phyloP scores from a whole-genome alignment of 2,113 vertebrate species.

The Periophthalmus modestus region DNA sequence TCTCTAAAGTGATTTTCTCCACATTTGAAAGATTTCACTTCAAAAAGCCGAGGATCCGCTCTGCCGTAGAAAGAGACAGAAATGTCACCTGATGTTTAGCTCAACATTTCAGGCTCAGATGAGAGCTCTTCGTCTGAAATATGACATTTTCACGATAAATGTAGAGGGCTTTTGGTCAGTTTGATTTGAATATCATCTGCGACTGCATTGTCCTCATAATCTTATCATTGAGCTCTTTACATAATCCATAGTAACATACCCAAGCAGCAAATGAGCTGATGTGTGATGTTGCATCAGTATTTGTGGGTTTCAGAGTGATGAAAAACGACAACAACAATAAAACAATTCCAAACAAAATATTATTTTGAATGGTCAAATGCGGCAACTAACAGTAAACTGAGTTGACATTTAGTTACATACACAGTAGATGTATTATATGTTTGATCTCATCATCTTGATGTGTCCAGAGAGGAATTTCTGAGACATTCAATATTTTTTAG shows the following conservation, averaged over 20 bases:
- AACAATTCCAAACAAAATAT: neutral
- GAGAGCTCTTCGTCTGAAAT: conserved; percentile 27
- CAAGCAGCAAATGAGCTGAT: neutral
- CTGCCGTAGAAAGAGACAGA: neutral
- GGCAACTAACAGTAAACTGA: neutral
- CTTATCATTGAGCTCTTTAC: neutral
- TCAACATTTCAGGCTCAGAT: conserved; percentile 16
- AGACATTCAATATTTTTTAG: neutral
- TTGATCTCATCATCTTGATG: neutral
- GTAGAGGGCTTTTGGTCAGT: neutral
- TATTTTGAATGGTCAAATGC: neutral
- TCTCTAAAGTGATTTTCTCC: conserved; percentile 44
- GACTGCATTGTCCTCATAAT: neutral
- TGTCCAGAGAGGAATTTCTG: neutral
- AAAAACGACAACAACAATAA: neutral
- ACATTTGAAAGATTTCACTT: conserved; percentile 42
- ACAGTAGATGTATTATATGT: neutral
- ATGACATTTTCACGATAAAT: conserved; percentile 18
- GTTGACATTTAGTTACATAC: neutral
- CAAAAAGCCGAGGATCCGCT: conserved; percentile 25
- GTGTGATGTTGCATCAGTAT: neutral
- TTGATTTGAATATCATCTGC: conserved; percentile 10
- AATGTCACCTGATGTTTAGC: conserved; percentile 18
- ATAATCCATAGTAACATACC: neutral
- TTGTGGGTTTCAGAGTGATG: neutral